Conservation (phyloP, 2,888 invertebrate species). For the Apomyelois bistriatella region DNA sequence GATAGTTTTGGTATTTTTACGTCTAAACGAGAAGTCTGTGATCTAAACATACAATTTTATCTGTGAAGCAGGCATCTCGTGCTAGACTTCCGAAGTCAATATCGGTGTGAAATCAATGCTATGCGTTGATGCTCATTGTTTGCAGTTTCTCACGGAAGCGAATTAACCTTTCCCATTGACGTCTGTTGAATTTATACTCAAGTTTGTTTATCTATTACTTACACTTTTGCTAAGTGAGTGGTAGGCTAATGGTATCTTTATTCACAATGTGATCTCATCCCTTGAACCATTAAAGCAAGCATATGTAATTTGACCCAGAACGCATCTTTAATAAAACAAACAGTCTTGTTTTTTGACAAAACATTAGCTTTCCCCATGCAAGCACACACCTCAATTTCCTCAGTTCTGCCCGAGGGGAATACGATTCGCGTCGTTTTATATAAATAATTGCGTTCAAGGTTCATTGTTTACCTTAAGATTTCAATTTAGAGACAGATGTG, state of each 20-base stretch:
- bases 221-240: too few relatives aligned
- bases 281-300: neutral
- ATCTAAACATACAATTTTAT: neutral
- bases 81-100: conserved; percentile 12
- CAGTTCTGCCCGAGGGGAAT: neutral
- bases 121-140: conserved; percentile 30
- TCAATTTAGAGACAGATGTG: neutral
- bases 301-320: neutral
- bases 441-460: neutral
- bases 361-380: conserved; percentile 7
- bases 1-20: neutral
- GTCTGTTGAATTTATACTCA: conserved; percentile 21
- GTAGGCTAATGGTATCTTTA: too few relatives aligned
- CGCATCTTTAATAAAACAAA: conserved; percentile 22
- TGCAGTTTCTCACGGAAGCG: conserved; percentile 61
- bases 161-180: conserved; percentile 55
- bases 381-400: conserved; percentile 7
- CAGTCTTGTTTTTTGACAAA: conserved; percentile 21
- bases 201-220: neutral
- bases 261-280: neutral
- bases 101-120: conserved; percentile 14
- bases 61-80: neutral
- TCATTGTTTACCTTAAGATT: too few relatives aligned
- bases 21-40: too few relatives aligned
- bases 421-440: neutral